Percentiles rank a stretch among this genome's conserved stretches.
phyloP scores from a whole-genome alignment of 2,113 vertebrate species.

The Fregata magnificens region DNA sequence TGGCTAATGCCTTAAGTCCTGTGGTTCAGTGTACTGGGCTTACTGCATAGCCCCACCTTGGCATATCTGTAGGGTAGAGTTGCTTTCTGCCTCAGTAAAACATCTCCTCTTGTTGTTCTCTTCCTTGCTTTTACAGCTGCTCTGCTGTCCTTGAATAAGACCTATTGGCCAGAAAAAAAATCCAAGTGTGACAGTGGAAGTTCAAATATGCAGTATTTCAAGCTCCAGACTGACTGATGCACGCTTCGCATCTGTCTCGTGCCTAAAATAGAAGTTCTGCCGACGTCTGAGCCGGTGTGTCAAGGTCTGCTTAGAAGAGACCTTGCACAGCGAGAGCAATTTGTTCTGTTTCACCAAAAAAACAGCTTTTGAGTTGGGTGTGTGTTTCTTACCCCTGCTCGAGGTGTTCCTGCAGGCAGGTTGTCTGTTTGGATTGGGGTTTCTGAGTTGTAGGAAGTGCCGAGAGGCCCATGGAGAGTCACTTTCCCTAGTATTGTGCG shows the following conservation, averaged over 20 bases:
- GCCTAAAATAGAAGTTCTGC: not conserved
- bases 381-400: not conserved
- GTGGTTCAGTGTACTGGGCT: not conserved
- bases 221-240: not conserved
- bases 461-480: not conserved
- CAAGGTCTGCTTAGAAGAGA: conserved; percentile 2
- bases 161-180: not conserved
- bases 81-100: not conserved
- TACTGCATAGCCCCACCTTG: not conserved
- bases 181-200: not conserved
- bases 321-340: not conserved
- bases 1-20: not conserved
- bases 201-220: conserved; percentile 11
- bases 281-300: not conserved
- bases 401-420: not conserved
- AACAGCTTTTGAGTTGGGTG: not conserved
- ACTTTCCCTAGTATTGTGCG: not conserved
- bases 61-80: not conserved
- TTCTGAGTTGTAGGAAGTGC: not conserved
- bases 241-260: not conserved
- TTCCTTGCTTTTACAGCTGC: not conserved
- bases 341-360: not conserved
- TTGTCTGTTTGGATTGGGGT: not conserved
- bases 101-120: not conserved
- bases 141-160: conserved; percentile 31